A percentile compares a stretch with the other conserved stretches of the same genome.
Conservation (phyloP, 2,797 vertebrate species). For the Thripadectes ignobilis region DNA sequence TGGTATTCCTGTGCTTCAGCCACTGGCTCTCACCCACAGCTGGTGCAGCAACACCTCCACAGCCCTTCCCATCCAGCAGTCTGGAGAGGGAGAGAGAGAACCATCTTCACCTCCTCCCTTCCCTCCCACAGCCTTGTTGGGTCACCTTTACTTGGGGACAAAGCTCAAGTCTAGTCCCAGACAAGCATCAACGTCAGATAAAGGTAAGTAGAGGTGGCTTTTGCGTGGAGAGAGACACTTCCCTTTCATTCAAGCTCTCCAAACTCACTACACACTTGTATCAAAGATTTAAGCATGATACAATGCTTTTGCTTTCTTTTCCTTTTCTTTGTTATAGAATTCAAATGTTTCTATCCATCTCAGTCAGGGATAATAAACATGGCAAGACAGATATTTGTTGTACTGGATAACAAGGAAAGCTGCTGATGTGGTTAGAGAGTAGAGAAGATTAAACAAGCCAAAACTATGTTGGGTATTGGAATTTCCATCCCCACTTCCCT, state of each 20-base stretch:
- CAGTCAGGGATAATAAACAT: not conserved
- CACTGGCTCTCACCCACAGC: not conserved
- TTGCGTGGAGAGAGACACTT: not conserved
- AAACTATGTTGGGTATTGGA: not conserved
- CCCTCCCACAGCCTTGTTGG: accelerated
- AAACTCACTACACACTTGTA: not conserved
- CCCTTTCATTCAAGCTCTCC: not conserved
- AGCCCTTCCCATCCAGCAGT: not conserved
- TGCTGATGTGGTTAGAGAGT: not conserved
- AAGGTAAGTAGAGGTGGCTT: not conserved
- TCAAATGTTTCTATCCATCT: not conserved
- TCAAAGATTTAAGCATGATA: not conserved
- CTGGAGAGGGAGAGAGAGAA: not conserved
- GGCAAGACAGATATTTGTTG: not conserved
- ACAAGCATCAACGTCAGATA: not conserved
- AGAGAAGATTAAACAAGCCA: not conserved
- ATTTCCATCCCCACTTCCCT: not conserved
- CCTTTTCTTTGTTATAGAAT: not conserved
- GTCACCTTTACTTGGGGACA: not conserved
- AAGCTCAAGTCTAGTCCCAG: not conserved
- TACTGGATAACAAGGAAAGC: not conserved
- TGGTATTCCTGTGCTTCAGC: not conserved
- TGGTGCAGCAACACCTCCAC: not conserved
- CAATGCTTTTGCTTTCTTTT: not conserved
- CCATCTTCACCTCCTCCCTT: not conserved